Percentiles rank a stretch among this genome's conserved stretches.
phyloP scores from a whole-genome alignment of 2,888 invertebrate genomes.

The Tenthredo distinguenda region DNA sequence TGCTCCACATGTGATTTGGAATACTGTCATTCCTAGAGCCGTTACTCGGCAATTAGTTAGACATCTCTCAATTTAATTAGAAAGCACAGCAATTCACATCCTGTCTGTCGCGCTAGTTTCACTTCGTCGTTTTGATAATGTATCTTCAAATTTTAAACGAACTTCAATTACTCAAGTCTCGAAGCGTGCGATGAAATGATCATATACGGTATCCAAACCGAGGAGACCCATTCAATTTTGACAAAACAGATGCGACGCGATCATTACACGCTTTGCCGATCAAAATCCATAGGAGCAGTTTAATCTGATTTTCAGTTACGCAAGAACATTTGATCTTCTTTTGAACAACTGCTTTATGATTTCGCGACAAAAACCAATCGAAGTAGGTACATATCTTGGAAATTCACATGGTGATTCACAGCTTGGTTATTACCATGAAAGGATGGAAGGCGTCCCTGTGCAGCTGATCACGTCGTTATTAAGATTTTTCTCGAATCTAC shows the following conservation, averaged over 20 bases:
- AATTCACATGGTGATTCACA: neutral
- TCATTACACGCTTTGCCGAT: neutral
- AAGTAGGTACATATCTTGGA: neutral
- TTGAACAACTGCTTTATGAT: neutral
- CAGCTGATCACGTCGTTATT: neutral
- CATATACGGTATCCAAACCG: neutral
- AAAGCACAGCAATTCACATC: neutral
- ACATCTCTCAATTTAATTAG: neutral
- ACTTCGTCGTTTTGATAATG: neutral
- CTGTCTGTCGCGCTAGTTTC: neutral
- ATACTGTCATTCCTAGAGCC: neutral
- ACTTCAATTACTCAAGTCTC: conserved; percentile 5
- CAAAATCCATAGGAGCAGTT: neutral
- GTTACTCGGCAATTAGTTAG: neutral
- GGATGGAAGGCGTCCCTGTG: too few relatives aligned
- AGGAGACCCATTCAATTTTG: neutral
- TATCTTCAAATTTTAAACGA: neutral
- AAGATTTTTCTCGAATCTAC: neutral
- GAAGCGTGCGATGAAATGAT: neutral
- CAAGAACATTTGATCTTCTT: neutral
- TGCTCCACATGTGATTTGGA: neutral
- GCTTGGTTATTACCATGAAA: neutral
- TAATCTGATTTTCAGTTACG: neutral
- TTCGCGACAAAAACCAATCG: neutral
- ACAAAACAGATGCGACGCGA: neutral